Base-by-base conservation (phyloP, 92 coral and sea anemone species). In the Montipora capitata region DNA sequence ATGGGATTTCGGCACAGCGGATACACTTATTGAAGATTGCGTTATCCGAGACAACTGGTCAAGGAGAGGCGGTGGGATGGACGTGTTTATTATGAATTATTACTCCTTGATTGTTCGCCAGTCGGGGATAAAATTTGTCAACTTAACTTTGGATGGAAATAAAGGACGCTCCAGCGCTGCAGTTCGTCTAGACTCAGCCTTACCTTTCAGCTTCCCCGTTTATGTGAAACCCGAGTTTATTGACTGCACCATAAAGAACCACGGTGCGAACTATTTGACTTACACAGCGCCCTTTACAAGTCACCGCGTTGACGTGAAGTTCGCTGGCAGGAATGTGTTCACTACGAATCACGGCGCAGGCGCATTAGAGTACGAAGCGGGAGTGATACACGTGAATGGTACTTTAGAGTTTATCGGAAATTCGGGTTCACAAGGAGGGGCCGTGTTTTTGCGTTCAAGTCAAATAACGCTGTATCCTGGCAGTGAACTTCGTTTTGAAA, bases 221-320 rank as follows among this genome's bases (percentile, higher is more conserved):
- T 78, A 44, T 10, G 78, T 80, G 35, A 66, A 73, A n/a, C 98
- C 97, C 40, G 93, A 91, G 59, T 88, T 98, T 88, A 82, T 76
- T 14, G 82, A 93, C 79, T 98, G 99, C 72, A 85, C 81, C 17
- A 88, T 98, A 13, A 68, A 84, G 17, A 44, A 89, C 35, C 98
- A 98, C 86, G 56, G n/a, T 4, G 88, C 85, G 18, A 61, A 41
- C 38, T 17, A 54, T 44, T 87, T 64, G 27, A 90, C 95, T 0
- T 90, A 88, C 74, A 94, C 96, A 1, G 92, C 96, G 5, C 96
- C 99, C 2, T 85, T 98, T 20, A 87, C 97, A 15, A 85, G 93
- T 38, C 96, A 94, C 56, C 87, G 98, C 54, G 92, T 96, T 40
- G 80, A 85, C 48, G 84, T 89, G 13, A 62, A 66, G 68, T 94